These are phyloP conservation scores for Hyperopisus bebe DNA, from an alignment of 2,113 vertebrate species.

Conservation along the genomic window DNA sequence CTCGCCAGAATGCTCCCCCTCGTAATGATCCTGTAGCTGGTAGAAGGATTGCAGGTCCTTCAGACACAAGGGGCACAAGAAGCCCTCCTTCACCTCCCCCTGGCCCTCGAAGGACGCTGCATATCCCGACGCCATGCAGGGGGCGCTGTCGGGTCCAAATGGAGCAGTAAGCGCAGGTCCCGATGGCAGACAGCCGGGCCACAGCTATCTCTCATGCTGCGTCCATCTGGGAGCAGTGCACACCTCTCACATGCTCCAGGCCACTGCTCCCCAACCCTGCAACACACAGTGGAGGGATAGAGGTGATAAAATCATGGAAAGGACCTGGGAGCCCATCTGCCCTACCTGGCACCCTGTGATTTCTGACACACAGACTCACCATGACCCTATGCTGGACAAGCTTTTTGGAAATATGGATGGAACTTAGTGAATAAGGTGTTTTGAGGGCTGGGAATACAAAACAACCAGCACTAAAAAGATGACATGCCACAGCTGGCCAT, in stretches of 20 bases:
- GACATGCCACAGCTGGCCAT: not conserved
- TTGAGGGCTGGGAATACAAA: not conserved
- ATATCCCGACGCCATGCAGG: slow-evolving; percentile 74
- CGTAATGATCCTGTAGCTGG: slow-evolving; percentile 89
- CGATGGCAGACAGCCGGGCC: slow-evolving; percentile 12
- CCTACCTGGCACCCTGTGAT: not conserved
- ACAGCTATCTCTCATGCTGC: slow-evolving; percentile 26
- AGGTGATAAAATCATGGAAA: not conserved
- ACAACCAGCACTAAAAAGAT: not conserved
- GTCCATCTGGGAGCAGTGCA: slow-evolving; percentile 28
- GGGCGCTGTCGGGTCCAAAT: not conserved
- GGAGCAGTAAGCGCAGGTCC: slow-evolving; percentile 6
- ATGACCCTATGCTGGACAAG: not conserved
- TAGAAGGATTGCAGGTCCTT: slow-evolving; percentile 93
- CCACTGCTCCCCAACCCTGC: slow-evolving; percentile 15
- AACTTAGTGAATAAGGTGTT: not conserved
- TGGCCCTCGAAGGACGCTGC: slow-evolving; percentile 72
- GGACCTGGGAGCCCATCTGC: not conserved
- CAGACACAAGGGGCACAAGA: slow-evolving; percentile 87
- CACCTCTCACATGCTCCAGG: slow-evolving; percentile 35
- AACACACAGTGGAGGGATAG: not conserved
- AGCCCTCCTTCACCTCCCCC: slow-evolving; percentile 84
- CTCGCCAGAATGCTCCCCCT: slow-evolving; percentile 82
- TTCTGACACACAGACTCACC: not conserved
- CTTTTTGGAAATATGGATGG: not conserved